Percentiles rank a stretch among this genome's conserved stretches.
These are phyloP conservation scores for Xiphophorus couchianus DNA, from an alignment of 2,113 vertebrate species.

Conservation along the genomic window DNA sequence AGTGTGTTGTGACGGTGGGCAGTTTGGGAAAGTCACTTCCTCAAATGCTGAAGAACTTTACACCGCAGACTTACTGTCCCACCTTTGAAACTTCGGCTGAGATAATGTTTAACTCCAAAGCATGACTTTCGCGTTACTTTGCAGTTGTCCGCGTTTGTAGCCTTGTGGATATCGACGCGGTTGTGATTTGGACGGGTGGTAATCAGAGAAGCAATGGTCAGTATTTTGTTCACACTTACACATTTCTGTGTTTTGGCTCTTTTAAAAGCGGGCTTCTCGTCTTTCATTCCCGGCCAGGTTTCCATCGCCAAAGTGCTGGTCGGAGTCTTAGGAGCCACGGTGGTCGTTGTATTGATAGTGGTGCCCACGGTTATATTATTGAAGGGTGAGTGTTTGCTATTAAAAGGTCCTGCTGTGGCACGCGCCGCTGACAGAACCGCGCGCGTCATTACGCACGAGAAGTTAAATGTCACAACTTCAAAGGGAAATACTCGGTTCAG, in stretches of 20 bases:
- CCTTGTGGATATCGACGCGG: slow-evolving; percentile 8
- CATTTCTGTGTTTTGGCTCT: not conserved
- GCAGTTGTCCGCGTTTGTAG: not conserved
- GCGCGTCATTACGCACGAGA: slow-evolving; percentile 53
- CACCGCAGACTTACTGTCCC: slow-evolving; percentile 62
- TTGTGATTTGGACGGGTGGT: slow-evolving; percentile 13
- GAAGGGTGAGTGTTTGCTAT: slow-evolving; percentile 66
- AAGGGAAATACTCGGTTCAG: not conserved
- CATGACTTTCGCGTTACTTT: slow-evolving; percentile 12
- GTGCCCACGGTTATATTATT: slow-evolving; percentile 76
- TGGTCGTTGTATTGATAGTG: slow-evolving; percentile 72
- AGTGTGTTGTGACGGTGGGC: not conserved
- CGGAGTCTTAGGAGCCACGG: slow-evolving; percentile 59
- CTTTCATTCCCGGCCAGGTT: slow-evolving; percentile 49
- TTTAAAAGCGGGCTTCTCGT: not conserved
- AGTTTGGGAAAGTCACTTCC: slow-evolving; percentile 35
- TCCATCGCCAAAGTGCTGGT: slow-evolving; percentile 72
- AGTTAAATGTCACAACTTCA: not conserved
- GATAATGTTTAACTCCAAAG: slow-evolving; percentile 77
- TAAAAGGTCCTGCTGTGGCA: not conserved
- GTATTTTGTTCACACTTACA: slow-evolving; percentile 20
- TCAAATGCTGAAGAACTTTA: slow-evolving; percentile 69
- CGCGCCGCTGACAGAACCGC: slow-evolving; percentile 6
- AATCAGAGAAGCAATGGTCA: slow-evolving; percentile 51
- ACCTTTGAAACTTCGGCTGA: slow-evolving; percentile 69